Evolutionary conservation across 2,888 invertebrate species (phyloP).

Genomic region (Galerucella calmariensis): DNA sequence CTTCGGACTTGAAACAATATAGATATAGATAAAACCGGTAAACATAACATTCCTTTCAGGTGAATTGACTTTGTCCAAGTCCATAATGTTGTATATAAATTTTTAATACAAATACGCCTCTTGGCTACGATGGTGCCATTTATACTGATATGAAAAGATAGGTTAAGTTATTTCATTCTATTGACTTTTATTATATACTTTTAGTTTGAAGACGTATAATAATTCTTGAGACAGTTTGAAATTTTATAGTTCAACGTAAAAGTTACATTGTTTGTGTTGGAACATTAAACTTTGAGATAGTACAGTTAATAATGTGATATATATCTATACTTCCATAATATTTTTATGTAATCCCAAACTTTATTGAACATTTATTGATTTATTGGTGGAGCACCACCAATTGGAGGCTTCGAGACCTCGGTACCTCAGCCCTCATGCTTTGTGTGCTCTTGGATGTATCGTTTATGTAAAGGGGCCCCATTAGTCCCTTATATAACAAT

Average conservation of each 20-base stretch:
- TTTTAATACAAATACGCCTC: slow-evolving; percentile 31
- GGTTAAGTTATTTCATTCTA: neutral
- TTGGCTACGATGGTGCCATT: slow-evolving; percentile 6
- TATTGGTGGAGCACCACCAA: too few species aligned
- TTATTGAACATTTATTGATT: too few species aligned
- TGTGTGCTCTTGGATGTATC: too few species aligned
- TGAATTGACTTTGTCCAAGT: slow-evolving; percentile 38
- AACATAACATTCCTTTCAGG: slow-evolving; percentile 39
- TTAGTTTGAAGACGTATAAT: neutral
- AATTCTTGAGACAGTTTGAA: neutral
- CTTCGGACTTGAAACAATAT: slow-evolving; percentile 36
- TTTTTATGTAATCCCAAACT: too few species aligned
- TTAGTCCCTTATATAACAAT: too few species aligned
- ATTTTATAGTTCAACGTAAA: neutral
- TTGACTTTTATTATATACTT: neutral
- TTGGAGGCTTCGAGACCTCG: too few species aligned
- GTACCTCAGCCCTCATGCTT: too few species aligned
- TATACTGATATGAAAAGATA: slow-evolving; percentile 3
- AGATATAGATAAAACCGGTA: slow-evolving; percentile 37
- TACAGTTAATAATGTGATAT: too few species aligned
- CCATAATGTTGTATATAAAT: slow-evolving; percentile 37
- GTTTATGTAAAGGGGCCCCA: too few species aligned
- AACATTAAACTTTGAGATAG: too few species aligned
- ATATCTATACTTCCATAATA: too few species aligned
- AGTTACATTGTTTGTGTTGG: too few species aligned